These are phyloP conservation scores for Anhinga rufa DNA, from an alignment of 2,113 vertebrate species.

Conservation along the genomic window DNA sequence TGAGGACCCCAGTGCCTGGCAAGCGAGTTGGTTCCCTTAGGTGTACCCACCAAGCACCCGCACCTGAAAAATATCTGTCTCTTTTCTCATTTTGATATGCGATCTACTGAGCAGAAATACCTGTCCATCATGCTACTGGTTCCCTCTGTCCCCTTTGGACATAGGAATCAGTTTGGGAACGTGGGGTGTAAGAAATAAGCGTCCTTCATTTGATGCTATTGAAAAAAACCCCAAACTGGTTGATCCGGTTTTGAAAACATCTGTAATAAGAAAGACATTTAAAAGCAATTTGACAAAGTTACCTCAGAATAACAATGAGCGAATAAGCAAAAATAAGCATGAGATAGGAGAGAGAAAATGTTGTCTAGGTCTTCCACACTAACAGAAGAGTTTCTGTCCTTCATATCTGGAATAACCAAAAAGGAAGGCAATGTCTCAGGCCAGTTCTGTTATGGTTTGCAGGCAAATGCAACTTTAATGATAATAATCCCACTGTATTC, in stretches of 20 bases:
- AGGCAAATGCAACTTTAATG: background rate
- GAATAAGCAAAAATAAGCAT: background rate
- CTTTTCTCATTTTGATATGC: accelerated
- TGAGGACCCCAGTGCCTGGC: background rate
- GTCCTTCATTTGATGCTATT: background rate
- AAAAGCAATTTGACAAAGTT: background rate
- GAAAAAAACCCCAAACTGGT: background rate
- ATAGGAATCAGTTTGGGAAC: background rate
- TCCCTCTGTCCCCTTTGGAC: background rate
- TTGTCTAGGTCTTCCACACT: background rate
- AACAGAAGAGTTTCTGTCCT: background rate
- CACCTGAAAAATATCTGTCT: background rate
- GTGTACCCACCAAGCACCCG: background rate
- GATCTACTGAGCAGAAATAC: background rate
- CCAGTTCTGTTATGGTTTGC: background rate
- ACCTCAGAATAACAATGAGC: background rate
- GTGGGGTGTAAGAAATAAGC: background rate
- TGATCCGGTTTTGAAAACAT: background rate
- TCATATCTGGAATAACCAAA: background rate
- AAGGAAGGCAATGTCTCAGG: background rate
- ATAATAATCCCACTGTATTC: background rate
- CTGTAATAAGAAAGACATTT: background rate
- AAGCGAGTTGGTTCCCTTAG: background rate
- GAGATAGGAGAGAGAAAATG: background rate
- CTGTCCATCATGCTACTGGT: background rate